These are phyloP conservation scores for Percina caprodes DNA, from an alignment of 2,113 vertebrate genomes.

Conservation along the genomic window DNA sequence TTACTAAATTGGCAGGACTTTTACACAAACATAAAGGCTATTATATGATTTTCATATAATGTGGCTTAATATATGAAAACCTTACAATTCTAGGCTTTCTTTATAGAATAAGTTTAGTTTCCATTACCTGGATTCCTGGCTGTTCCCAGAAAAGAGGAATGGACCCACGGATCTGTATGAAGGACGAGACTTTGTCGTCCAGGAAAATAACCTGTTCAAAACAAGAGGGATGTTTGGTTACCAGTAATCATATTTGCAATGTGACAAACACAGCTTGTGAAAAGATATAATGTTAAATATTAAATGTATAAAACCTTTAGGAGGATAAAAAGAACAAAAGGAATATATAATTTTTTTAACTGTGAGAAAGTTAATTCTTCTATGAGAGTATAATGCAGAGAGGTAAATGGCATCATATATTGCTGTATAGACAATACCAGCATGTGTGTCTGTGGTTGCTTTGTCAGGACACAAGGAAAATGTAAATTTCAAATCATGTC, in stretches of 20 bases:
- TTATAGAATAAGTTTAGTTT: constrained; percentile 1
- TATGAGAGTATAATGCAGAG: neutral
- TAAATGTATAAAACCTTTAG: neutral
- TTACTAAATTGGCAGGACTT: constrained; percentile 22
- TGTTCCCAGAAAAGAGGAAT: constrained; percentile 99
- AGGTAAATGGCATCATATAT: neutral
- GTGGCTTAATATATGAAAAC: constrained; percentile 16
- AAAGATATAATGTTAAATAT: neutral
- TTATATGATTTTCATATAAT: constrained; percentile 4
- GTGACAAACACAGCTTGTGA: neutral
- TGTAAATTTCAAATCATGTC: neutral
- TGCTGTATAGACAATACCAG: neutral
- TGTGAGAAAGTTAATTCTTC: neutral
- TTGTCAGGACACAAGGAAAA: neutral
- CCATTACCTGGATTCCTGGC: constrained; percentile 94
- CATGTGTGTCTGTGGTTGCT: neutral
- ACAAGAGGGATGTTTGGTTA: constrained; percentile 5
- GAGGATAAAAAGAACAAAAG: neutral
- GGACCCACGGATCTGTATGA: constrained; percentile 98
- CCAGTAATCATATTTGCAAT: neutral
- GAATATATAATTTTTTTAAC: neutral
- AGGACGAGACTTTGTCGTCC: constrained; percentile 94
- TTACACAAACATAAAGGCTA: neutral
- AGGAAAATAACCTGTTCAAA: constrained; percentile 91
- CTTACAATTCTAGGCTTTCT: neutral